phyloP scores from a whole-genome alignment of 2,113 vertebrate genomes.

The Grammatotria lemairii region DNA sequence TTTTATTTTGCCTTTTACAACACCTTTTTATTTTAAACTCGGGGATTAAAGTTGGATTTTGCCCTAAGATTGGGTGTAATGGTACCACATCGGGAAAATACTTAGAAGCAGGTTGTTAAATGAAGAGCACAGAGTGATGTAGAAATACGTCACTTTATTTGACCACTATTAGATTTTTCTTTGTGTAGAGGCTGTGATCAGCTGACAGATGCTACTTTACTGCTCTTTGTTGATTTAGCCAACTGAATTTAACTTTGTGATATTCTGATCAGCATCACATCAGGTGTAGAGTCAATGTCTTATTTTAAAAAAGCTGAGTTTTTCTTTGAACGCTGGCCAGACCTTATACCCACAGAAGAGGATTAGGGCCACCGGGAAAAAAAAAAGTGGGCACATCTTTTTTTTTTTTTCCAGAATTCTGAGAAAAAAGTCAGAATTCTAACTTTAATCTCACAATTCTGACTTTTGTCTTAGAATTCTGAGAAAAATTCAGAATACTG shows the following conservation, averaged over 20 bases:
- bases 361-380: fast-evolving
- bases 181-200: neutral
- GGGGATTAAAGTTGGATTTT: neutral
- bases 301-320: neutral
- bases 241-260: neutral
- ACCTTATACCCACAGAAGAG: neutral
- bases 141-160: neutral
- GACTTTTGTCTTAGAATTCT: too few relatives aligned
- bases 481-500: neutral
- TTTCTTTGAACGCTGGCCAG: neutral
- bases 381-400: neutral
- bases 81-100: neutral
- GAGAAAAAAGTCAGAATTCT: neutral
- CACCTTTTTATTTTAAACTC: neutral
- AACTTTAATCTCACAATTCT: neutral
- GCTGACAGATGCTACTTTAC: neutral
- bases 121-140: neutral
- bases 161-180: neutral
- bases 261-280: neutral
- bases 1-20: neutral
- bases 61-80: neutral
- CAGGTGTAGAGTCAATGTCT: neutral
- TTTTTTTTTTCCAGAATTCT: fast-evolving
- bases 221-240: neutral
- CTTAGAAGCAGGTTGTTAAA: neutral